Evolutionary conservation across 2,888 invertebrate genomes (phyloP).

Genomic region (Neocrepidodera transversa): DNA sequence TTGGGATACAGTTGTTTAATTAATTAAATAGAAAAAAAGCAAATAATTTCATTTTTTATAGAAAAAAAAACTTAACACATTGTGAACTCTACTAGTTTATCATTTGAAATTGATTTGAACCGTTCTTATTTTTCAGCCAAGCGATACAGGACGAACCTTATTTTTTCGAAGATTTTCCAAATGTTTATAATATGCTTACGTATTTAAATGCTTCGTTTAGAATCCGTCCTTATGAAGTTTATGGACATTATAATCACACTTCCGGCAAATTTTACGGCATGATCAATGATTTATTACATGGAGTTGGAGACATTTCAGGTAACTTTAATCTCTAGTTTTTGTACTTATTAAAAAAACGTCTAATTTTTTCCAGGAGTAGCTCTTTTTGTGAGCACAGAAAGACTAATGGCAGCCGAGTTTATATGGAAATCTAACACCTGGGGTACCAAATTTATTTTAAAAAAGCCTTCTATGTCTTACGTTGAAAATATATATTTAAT

Average conservation of each 20-base stretch:
- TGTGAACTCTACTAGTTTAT: too few relatives aligned
- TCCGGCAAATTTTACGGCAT: conserved; percentile 43
- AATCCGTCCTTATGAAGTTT: conserved; percentile 33
- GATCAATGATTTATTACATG: conserved; percentile 36
- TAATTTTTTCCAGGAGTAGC: conserved; percentile 31
- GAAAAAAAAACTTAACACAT: too few relatives aligned
- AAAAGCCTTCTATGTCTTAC: conserved; percentile 61
- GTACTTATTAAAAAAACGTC: background rate
- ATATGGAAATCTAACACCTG: conserved; percentile 41
- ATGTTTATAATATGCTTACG: conserved; percentile 34
- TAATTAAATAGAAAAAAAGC: too few relatives aligned
- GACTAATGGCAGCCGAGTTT: conserved; percentile 40
- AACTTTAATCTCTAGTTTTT: conserved; percentile 2
- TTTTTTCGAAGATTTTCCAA: conserved; percentile 40
- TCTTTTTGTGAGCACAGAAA: conserved; percentile 38
- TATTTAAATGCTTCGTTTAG: conserved; percentile 41
- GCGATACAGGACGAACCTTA: conserved; percentile 38
- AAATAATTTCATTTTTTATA: too few relatives aligned
- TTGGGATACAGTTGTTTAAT: too few relatives aligned
- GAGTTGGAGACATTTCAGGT: conserved; percentile 38
- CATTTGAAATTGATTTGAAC: too few relatives aligned
- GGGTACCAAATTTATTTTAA: conserved; percentile 57
- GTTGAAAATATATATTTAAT: conserved; percentile 61
- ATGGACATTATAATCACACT: conserved; percentile 43
- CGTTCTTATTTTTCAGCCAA: conserved; percentile 37